Evolutionary conservation across 2,888 invertebrate genomes (phyloP).

Genomic region (Frankliniella intonsa): DNA sequence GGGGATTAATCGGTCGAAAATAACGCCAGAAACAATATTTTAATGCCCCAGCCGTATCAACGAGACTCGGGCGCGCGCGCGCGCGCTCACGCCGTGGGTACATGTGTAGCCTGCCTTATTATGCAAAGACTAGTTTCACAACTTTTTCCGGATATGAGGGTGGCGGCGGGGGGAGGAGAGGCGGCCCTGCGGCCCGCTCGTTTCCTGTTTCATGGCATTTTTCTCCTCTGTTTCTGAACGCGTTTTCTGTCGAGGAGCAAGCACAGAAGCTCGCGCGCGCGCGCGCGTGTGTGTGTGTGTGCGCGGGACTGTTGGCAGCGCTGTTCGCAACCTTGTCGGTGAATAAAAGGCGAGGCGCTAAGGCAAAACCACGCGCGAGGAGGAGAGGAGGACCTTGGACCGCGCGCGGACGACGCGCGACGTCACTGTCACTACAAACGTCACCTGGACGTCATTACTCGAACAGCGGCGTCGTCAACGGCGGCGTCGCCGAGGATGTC

Average conservation of each 20-base stretch:
- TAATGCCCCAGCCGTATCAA: conserved; percentile 7
- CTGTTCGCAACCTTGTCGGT: conserved; percentile 13
- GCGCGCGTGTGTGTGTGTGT: neutral
- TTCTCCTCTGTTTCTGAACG: neutral
- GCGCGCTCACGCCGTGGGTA: neutral
- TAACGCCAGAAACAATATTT: conserved; percentile 17
- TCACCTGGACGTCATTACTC: neutral
- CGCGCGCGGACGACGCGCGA: no score
- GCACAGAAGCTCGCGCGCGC: neutral
- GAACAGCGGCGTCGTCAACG: neutral
- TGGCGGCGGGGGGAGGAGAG: neutral
- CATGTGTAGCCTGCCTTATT: conserved; percentile 18
- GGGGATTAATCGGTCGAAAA: conserved; percentile 8
- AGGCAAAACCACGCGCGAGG: neutral
- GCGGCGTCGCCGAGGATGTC: neutral
- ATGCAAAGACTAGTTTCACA: conserved; percentile 26
- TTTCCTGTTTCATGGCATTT: conserved; percentile 25
- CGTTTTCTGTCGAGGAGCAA: neutral
- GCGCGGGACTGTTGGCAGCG: conserved; percentile 4
- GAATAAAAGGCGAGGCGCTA: neutral
- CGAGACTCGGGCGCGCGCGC: neutral
- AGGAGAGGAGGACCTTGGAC: no score
- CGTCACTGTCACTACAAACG: neutral
- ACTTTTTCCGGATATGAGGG: conserved; percentile 23
- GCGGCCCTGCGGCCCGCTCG: neutral